Evolutionary conservation across 92 coral and sea anemone species (phyloP).

Genomic region (Actinostola sp.): DNA sequence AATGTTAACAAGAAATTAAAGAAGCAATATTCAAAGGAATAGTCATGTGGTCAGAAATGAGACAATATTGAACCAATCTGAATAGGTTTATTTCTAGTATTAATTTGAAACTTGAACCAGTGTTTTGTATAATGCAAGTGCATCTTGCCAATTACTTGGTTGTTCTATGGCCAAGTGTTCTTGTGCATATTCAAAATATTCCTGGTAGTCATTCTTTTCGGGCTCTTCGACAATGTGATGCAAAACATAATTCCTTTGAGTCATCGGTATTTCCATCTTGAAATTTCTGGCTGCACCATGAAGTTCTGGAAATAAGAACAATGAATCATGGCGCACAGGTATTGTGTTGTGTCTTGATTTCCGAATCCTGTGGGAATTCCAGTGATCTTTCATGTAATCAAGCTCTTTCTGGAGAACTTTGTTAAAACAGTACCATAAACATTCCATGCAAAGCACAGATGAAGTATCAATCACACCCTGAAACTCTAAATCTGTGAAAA

Average conservation of each 20-base stretch:
- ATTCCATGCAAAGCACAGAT: slow-evolving; percentile 39
- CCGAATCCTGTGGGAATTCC: slow-evolving; percentile 55
- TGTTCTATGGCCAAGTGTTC: slow-evolving; percentile 18
- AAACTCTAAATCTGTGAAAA: slow-evolving; percentile 31
- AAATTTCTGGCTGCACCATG: slow-evolving; percentile 44
- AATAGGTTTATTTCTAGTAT: no score
- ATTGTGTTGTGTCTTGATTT: slow-evolving; percentile 32
- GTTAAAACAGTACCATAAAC: slow-evolving; percentile 47
- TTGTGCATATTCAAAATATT: slow-evolving; percentile 68
- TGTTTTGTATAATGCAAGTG: slow-evolving; percentile 16
- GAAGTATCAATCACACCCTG: slow-evolving; percentile 38
- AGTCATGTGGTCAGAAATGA: no score
- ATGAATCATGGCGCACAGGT: slow-evolving; percentile 50
- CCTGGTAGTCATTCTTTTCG: slow-evolving; percentile 40
- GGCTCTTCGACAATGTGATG: slow-evolving; percentile 29
- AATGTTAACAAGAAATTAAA: no score
- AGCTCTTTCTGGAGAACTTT: slow-evolving; percentile 31
- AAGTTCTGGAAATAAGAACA: slow-evolving; percentile 42
- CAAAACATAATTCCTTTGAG: slow-evolving; percentile 30
- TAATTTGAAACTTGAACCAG: slow-evolving; percentile 21
- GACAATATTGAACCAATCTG: no score
- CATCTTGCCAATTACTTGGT: slow-evolving; percentile 46
- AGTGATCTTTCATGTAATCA: slow-evolving; percentile 45
- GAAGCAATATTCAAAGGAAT: no score
- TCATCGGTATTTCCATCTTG: slow-evolving; percentile 30